phyloP scores from a whole-genome alignment of 1,140 invertebrate species.

The Psix sp. region DNA sequence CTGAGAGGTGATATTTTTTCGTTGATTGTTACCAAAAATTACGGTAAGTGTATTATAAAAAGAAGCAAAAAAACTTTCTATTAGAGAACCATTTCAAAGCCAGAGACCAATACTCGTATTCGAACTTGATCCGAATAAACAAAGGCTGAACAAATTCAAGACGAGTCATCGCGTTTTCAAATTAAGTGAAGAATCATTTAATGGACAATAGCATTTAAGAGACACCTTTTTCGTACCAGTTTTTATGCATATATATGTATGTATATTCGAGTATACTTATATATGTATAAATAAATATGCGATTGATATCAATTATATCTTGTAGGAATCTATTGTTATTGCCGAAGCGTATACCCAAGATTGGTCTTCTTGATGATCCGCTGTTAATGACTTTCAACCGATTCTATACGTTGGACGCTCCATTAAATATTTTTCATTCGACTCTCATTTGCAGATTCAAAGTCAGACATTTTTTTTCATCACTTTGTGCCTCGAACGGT shows the following conservation, averaged over 20 bases:
- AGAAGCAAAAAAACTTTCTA: no score
- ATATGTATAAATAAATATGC: conserved; percentile 44
- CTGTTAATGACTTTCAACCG: not conserved
- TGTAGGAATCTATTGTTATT: conserved; percentile 37
- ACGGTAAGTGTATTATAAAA: not conserved
- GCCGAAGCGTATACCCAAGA: conserved; percentile 7
- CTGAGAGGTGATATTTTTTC: not conserved
- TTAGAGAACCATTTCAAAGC: no score
- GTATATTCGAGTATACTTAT: conserved; percentile 15
- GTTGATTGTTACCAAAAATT: conserved; percentile 15
- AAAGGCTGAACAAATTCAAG: conserved; percentile 31
- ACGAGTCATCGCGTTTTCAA: conserved; percentile 21
- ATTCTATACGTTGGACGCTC: not conserved
- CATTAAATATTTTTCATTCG: not conserved
- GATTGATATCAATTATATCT: conserved; percentile 44
- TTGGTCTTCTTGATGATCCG: conserved; percentile 10
- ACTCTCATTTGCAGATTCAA: not conserved
- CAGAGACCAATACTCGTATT: no score
- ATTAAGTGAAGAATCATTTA: conserved; percentile 59
- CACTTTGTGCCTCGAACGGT: conserved; percentile 49
- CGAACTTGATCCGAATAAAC: not conserved
- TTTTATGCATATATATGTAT: conserved; percentile 63
- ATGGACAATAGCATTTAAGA: conserved; percentile 69
- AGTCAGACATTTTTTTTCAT: conserved; percentile 8
- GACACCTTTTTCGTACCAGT: conserved; percentile 68